Evolutionary conservation across 92 coral and sea anemone genomes (phyloP).

Genomic region (Palythoa caribaeorum): DNA sequence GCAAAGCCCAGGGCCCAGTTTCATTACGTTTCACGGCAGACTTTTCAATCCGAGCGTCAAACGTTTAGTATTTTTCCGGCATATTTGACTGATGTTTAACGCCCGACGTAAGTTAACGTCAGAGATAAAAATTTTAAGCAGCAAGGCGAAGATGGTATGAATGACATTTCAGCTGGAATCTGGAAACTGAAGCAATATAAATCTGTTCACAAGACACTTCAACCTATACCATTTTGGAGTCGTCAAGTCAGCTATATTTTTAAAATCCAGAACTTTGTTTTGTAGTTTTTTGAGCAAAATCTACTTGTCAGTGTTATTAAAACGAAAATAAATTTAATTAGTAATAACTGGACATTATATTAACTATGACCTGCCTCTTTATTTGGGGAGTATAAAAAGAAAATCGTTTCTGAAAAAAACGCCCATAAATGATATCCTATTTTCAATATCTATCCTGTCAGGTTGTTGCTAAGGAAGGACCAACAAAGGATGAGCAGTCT

Average conservation of each 20-base stretch:
- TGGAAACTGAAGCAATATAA: constrained; percentile 3
- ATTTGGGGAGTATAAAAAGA: constrained; percentile 9
- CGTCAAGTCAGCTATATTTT: constrained; percentile 21
- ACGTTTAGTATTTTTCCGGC: neutral
- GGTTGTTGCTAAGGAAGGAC: constrained; percentile 42
- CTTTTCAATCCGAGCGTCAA: neutral
- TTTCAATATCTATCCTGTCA: constrained; percentile 37
- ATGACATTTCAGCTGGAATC: constrained; percentile 13
- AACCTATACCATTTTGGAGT: constrained; percentile 16
- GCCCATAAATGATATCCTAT: constrained; percentile 28
- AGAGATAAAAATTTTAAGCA: constrained; percentile 9
- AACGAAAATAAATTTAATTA: neutral
- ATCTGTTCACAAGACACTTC: constrained; percentile 17
- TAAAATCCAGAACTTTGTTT: constrained; percentile 10
- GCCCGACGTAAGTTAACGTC: constrained; percentile 2
- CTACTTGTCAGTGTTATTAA: constrained; percentile 3
- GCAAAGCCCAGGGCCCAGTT: constrained; percentile 9
- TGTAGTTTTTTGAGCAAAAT: constrained; percentile 1
- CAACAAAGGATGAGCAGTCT: constrained; percentile 44
- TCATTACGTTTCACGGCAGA: neutral
- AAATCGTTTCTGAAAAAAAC: constrained; percentile 7
- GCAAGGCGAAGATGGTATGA: neutral
- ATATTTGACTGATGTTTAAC: constrained; percentile 10
- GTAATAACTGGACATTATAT: neutral
- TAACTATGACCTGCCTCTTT: neutral